A percentile compares a stretch with the other conserved stretches of the same genome.
Conservation (phyloP, 64 coral and sea anemone genomes). For the Cladopsammia gracilis region DNA sequence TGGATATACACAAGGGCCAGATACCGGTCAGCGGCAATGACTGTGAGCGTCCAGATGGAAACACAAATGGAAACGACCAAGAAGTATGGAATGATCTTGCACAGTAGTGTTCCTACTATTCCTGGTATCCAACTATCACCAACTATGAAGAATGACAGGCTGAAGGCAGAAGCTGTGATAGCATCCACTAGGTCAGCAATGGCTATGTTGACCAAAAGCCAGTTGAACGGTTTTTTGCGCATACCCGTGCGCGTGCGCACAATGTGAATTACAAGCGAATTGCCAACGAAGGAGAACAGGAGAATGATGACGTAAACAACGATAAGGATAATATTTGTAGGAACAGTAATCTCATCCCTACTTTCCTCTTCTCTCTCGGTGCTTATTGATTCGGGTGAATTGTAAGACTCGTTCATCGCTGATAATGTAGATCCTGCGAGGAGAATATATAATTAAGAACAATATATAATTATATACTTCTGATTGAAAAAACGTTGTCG, state of each 20-base stretch:
- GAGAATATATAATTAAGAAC: too few relatives aligned
- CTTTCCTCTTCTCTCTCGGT: background rate
- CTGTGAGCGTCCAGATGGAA: conserved; percentile 43
- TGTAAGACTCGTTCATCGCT: background rate
- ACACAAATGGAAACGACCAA: conserved; percentile 30
- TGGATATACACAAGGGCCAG: conserved; percentile 17
- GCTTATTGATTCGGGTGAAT: background rate
- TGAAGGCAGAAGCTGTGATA: background rate
- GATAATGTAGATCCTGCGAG: background rate
- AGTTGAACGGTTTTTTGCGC: conserved; percentile 45
- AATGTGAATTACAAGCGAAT: background rate
- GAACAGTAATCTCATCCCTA: background rate
- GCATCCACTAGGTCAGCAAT: conserved; percentile 59
- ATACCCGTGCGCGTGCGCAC: background rate
- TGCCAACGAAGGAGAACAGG: background rate
- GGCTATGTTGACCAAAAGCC: conserved; percentile 71
- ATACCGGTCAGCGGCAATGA: conserved; percentile 69
- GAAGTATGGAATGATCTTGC: conserved; percentile 43
- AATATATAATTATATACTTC: too few relatives aligned
- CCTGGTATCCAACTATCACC: conserved; percentile 39
- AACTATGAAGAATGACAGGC: background rate
- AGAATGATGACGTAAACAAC: background rate
- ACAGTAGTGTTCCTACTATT: conserved; percentile 33
- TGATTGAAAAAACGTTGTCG: too few relatives aligned
- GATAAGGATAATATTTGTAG: background rate